A percentile compares a stretch with the other conserved stretches of the same genome.
Evolutionary conservation across 2,113 vertebrate genomes (phyloP).

Genomic region (Leptosomus discolor): DNA sequence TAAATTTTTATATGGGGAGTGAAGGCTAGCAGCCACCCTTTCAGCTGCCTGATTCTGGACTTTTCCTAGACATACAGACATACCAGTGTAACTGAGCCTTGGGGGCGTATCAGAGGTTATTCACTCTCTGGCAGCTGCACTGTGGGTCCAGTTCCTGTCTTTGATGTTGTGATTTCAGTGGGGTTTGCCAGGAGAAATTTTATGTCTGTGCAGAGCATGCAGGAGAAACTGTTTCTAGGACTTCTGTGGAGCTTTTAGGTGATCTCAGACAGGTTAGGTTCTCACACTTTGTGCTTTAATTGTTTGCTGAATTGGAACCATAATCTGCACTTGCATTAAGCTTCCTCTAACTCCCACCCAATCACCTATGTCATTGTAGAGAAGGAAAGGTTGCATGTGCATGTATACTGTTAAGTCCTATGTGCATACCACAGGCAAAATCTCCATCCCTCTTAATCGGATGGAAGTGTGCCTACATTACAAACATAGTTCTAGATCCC

Average conservation of each 20-base stretch:
- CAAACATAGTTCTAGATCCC: neutral
- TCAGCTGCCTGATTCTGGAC: neutral
- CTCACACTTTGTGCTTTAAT: neutral
- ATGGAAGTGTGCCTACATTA: neutral
- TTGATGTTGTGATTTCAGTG: neutral
- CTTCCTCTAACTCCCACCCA: neutral
- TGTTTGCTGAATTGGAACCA: neutral
- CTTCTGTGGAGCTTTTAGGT: neutral
- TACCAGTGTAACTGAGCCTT: neutral
- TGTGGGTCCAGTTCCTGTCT: neutral
- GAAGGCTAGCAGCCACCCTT: neutral
- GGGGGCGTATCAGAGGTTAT: neutral
- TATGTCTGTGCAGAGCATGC: neutral
- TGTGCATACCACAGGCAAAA: neutral
- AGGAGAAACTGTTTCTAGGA: neutral
- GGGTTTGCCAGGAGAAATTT: neutral
- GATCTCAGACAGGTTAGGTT: neutral
- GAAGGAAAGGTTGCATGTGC: neutral
- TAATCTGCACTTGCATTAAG: neutral
- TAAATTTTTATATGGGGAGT: neutral
- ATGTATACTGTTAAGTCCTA: fast-evolving
- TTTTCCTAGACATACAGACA: neutral
- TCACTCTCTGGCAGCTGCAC: neutral
- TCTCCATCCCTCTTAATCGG: neutral
- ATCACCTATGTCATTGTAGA: neutral